These are phyloP conservation scores for Leptobrachium ailaonicum DNA, from an alignment of 2,113 vertebrate species.

Conservation along the genomic window DNA sequence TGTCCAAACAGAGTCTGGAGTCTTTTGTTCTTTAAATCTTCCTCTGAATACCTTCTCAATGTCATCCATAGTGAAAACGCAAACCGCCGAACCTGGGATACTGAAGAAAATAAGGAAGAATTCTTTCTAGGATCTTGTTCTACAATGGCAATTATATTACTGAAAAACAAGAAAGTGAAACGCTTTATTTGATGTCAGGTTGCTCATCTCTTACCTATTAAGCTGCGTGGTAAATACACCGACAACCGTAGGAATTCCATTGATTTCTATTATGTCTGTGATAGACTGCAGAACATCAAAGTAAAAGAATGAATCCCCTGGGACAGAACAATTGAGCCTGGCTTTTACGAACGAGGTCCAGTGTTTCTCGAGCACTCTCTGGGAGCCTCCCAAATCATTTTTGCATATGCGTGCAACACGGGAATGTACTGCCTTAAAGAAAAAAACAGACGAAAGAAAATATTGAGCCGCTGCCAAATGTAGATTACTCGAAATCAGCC, in stretches of 20 bases:
- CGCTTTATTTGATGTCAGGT: conserved; percentile 30
- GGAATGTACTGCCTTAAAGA: conserved; percentile 88
- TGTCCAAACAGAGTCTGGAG: conserved; percentile 95
- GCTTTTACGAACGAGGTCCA: conserved; percentile 98
- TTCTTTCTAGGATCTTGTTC: conserved; percentile 36
- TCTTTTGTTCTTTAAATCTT: conserved; percentile 97
- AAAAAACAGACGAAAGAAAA: conserved; percentile 56
- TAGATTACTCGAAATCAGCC: neutral
- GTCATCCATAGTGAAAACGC: conserved; percentile 95
- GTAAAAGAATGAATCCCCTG: conserved; percentile 97
- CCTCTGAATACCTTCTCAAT: conserved; percentile 93
- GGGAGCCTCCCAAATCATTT: conserved; percentile 96
- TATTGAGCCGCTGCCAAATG: neutral
- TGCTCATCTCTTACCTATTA: conserved; percentile 82
- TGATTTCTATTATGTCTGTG: conserved; percentile 91
- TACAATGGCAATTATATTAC: conserved; percentile 17
- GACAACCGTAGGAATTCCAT: conserved; percentile 83
- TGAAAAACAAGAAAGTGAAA: neutral
- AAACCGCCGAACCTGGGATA: conserved; percentile 95
- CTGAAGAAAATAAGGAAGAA: conserved; percentile 64
- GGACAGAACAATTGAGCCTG: conserved; percentile 93
- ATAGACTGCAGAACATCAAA: conserved; percentile 96
- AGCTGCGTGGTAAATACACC: conserved; percentile 97
- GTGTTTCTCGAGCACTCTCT: conserved; percentile 94
- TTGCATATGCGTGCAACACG: conserved; percentile 97